phyloP scores from a whole-genome alignment of 2,888 invertebrate species.

The Thymelicus acteon region DNA sequence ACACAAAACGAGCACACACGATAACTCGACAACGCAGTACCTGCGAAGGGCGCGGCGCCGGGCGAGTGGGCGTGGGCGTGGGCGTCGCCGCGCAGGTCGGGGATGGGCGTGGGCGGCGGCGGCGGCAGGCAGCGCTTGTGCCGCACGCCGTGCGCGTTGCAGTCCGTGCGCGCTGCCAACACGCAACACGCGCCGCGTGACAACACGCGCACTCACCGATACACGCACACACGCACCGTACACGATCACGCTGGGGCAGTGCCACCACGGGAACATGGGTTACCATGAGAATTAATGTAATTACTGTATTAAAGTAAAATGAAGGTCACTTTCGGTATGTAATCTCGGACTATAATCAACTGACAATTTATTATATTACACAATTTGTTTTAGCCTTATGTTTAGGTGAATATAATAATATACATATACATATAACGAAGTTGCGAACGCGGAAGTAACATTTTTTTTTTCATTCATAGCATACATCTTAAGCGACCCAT shows the following conservation, averaged over 20 bases:
- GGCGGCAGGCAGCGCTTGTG: conserved; percentile 93
- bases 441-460: too few relatives aligned
- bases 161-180: conserved; percentile 83
- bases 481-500: not conserved
- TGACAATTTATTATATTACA: too few relatives aligned
- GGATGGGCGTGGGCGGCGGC: conserved; percentile 93
- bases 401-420: too few relatives aligned
- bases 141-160: conserved; percentile 94
- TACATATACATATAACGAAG: too few relatives aligned
- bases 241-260: conserved; percentile 37
- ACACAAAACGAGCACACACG: conserved; percentile 11
- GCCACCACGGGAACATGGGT: conserved; percentile 31
- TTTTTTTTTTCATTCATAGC: too few relatives aligned
- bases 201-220: conserved; percentile 42
- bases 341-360: too few relatives aligned
- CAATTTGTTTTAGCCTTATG: too few relatives aligned
- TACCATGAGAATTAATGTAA: not conserved
- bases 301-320: too few relatives aligned
- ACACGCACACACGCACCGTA: conserved; percentile 51
- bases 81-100: conserved; percentile 91
- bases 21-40: conserved; percentile 40
- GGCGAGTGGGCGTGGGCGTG: conserved; percentile 52
- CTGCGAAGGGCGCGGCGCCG: conserved; percentile 50
- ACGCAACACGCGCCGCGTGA: conserved; percentile 60
- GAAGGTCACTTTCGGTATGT: too few relatives aligned